Conservation (phyloP, 2,113 vertebrate genomes). For the Uropsilus gracilis region DNA sequence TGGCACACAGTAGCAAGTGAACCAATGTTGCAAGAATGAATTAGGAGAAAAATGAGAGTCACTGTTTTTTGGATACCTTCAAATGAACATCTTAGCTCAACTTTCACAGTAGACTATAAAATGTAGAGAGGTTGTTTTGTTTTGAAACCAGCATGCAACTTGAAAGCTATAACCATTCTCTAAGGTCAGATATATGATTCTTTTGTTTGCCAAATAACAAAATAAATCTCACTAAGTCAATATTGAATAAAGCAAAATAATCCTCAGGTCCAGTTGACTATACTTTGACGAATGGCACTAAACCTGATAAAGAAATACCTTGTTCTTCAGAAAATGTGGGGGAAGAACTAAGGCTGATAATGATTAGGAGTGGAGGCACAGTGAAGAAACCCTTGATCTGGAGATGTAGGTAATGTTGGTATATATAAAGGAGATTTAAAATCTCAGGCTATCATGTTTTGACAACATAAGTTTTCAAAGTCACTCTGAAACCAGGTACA, state of each 20-base stretch:
- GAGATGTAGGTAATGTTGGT: neutral
- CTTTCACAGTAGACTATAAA: neutral
- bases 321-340: neutral
- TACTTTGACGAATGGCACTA: neutral
- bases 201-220: neutral
- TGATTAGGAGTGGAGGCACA: neutral
- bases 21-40: neutral
- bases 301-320: neutral
- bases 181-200: neutral
- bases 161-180: neutral
- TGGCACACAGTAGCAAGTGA: neutral
- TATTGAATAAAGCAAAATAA: neutral
- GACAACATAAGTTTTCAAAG: neutral
- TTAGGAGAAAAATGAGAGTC: neutral
- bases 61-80: neutral
- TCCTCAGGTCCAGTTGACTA: neutral
- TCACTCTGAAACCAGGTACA: too few relatives aligned
- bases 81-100: neutral
- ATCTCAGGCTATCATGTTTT: neutral
- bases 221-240: neutral
- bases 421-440: neutral
- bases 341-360: neutral
- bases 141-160: neutral
- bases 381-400: neutral
- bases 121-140: neutral